Conservation (phyloP, 2,113 vertebrate genomes). For the Myodes glareolus region DNA sequence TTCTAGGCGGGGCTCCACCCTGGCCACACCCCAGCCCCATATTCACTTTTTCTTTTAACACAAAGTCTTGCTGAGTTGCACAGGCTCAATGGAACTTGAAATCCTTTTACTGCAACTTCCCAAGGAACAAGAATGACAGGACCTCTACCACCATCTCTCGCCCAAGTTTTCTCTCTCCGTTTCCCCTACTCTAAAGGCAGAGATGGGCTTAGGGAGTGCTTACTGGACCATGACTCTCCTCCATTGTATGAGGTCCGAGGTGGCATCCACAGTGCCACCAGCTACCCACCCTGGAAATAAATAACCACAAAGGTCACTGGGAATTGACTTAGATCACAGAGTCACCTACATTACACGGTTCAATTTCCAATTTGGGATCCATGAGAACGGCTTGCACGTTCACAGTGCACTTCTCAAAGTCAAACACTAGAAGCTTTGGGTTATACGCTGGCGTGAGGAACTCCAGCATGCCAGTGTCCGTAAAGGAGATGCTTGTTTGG, state of each 20-base stretch:
- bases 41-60: not conserved
- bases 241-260: not conserved
- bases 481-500: not conserved
- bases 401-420: constrained; percentile 33
- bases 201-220: too few species aligned
- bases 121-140: too few species aligned
- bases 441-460: not conserved
- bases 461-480: not conserved
- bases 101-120: not conserved
- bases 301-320: not conserved
- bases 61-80: not conserved
- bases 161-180: not conserved
- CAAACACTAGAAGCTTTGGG: fast-evolving
- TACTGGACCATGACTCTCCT: not conserved
- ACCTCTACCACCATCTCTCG: not conserved
- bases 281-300: not conserved
- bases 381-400: constrained; percentile 48
- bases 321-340: too few species aligned
- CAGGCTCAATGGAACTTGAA: not conserved
- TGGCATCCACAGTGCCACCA: not conserved
- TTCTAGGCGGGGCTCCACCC: not conserved
- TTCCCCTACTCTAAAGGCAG: not conserved
- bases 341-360: constrained; percentile 47
- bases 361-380: fast-evolving
- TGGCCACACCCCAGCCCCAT: not conserved